Evolutionary conservation across 1,140 invertebrate genomes (phyloP).

Genomic region (Tetraneura akinire): DNA sequence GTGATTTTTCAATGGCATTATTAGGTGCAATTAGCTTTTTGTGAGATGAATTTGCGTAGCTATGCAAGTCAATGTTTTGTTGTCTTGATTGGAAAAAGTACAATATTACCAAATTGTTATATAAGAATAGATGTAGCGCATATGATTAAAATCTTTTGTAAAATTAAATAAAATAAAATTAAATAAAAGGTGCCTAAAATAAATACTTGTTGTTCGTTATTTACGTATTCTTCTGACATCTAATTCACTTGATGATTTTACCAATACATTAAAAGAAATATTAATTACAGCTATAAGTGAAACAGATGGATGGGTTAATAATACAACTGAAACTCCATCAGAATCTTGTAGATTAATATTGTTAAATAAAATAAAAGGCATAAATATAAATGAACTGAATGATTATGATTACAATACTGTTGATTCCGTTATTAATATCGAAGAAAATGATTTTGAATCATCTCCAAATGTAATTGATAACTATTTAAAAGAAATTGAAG

Average conservation of each 20-base stretch:
- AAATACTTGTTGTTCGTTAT: neutral
- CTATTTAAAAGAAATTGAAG: neutral
- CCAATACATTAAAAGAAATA: neutral
- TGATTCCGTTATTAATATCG: neutral
- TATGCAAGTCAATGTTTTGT: neutral
- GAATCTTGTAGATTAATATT: neutral
- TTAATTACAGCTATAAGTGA: neutral
- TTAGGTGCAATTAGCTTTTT: constrained; percentile 3
- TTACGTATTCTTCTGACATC: neutral
- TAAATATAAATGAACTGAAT: neutral
- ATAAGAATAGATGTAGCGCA: neutral
- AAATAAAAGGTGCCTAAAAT: neutral
- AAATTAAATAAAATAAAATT: too few relatives aligned
- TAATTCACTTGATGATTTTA: neutral
- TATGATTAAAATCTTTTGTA: neutral
- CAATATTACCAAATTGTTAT: neutral
- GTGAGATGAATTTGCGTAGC: neutral
- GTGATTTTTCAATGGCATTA: neutral
- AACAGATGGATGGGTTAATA: neutral
- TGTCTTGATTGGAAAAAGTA: neutral
- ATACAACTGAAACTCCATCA: neutral
- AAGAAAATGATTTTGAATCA: neutral
- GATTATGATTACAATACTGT: neutral
- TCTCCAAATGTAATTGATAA: neutral
- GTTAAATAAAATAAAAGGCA: neutral